Base-by-base conservation (phyloP, 2,113 vertebrate genomes). In the Gasterosteus aculeatus region DNA sequence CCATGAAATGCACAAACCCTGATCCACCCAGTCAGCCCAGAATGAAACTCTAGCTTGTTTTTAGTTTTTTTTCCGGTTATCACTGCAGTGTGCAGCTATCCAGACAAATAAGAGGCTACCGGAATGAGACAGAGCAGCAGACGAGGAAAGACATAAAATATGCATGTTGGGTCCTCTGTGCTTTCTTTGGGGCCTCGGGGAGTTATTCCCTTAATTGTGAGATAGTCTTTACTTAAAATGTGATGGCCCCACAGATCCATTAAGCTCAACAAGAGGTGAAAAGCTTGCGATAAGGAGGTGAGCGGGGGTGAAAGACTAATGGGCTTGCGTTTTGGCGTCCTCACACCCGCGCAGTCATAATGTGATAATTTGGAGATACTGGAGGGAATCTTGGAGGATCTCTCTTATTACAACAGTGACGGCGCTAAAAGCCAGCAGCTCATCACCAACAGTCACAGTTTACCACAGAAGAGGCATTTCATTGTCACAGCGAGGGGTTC, bases 341-440 rank as follows among this genome's bases (percentile, higher is more conserved):
- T 93, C 91, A 93, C 94, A 89, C 93, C 92, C 94, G 93, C 93
- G 90, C 92, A 91, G 91, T 93, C 94, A 95, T 94, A 93, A 94
- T 94, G 92, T 94, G 94, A 95, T 95, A 95, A 94, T 92, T 94
- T 91, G 94, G 94, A 94, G 92, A 94, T 90, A 94, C 93, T 89
- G 81, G 91, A 90, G 94, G 90, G 91, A 72, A 90, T 95, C 92
- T 91, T 91, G 81, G 88, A 93, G 94, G 94, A 92, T 82, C 91
- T 90, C 75, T 86, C 80, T 84, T 69, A 69, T 56, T 82, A 81
- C 80, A 86, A 51, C 68, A 82, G 72, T 82, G 42, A 69, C 76
- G 74, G 74, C 78, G 87, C 80, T 88, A 89, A 89, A 90, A 90
- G 86, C 87, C 83, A 29, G 41, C 75, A 64, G 83, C 82, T 80